Base-by-base conservation (phyloP, 2,113 vertebrate species). In the Lophius piscatorius region DNA sequence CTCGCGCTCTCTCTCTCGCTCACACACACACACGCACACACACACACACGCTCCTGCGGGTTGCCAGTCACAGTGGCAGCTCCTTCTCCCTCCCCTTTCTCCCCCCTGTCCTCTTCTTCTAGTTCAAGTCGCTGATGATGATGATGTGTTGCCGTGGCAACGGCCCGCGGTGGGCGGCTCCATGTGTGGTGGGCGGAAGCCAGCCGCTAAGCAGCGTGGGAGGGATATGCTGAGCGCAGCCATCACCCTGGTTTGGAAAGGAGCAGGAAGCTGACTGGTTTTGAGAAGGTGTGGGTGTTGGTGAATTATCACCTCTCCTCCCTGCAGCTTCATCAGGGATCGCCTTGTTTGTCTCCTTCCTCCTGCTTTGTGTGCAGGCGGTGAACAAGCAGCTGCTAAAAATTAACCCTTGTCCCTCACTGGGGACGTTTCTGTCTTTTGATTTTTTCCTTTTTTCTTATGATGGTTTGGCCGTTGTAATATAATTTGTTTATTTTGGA, bases 171-270 rank as follows among this genome's bases (percentile, higher is more conserved):
- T 90, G 82, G 88, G 88, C 80, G 85, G 87, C 82, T 85, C 83
- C 81, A 82, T 63, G 13, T 81, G 84, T 61, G 76, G 89, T 86
- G 89, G 90, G 89, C 74, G 86, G 88, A 84, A 89, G 85, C 81
- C 81, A 84, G 76, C 83, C 88, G 78, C 84, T 83, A 62, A 87
- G 86, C 76, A 60, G 88, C 78, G 86, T 88, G 85, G 87, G 88
- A 82, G 79, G 82, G 80, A 88, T 83, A 62, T 83, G 81, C 81
- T 23, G 70, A 83, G 75, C 75, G 72, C 77, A 83, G 65, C 82
- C 86, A 76, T 89, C 85, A 87, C 81, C 85, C 83, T 81, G 50
- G 28, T 73, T 84, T 64, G 83, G 78, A 81, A 78, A 85, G 75
- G 82, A 81, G 84, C 88, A 87, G 81, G 84, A 87, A 86, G 78